These are phyloP conservation scores for Acanthosepion esculentum DNA, from an alignment of 2,888 invertebrate genomes.

Conservation along the genomic window DNA sequence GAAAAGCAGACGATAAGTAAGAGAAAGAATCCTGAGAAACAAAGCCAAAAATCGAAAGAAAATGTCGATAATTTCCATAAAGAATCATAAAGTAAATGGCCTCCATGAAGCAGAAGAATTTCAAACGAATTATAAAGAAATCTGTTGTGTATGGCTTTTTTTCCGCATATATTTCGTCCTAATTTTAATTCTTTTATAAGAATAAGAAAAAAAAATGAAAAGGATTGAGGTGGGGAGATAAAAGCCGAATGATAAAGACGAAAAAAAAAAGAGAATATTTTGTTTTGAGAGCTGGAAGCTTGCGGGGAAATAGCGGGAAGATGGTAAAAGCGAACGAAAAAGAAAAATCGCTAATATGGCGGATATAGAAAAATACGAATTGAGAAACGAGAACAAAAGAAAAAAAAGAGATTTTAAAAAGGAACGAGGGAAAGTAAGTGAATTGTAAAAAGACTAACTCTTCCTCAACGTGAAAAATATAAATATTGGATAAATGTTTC, in stretches of 20 bases:
- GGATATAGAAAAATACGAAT: not conserved
- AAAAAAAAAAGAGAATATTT: not conserved
- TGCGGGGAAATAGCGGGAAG: not conserved
- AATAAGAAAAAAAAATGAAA: not conserved
- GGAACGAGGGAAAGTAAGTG: not conserved
- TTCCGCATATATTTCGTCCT: not conserved
- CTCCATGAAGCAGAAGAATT: not conserved
- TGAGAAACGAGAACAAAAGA: not conserved
- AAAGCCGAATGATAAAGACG: not conserved
- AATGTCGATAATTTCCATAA: constrained; percentile 23
- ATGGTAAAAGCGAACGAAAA: not conserved
- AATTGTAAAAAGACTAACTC: not conserved
- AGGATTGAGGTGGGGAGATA: not conserved
- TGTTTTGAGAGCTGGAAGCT: not conserved
- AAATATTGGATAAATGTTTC: not conserved
- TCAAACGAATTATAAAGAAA: constrained; percentile 25
- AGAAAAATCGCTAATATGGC: not conserved
- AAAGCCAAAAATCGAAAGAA: constrained; percentile 1
- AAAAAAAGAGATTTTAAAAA: not conserved
- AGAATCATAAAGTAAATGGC: not conserved
- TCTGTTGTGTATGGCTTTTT: not conserved
- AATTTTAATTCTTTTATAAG: constrained; percentile 11
- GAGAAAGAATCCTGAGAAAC: not conserved
- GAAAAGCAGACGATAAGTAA: not conserved
- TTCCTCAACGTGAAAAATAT: not conserved